Evolutionary conservation across 1,140 invertebrate species (phyloP), one percentile per base, ranked within the genome.

Genomic region (Pogonomyrmex barbatus): DNA sequence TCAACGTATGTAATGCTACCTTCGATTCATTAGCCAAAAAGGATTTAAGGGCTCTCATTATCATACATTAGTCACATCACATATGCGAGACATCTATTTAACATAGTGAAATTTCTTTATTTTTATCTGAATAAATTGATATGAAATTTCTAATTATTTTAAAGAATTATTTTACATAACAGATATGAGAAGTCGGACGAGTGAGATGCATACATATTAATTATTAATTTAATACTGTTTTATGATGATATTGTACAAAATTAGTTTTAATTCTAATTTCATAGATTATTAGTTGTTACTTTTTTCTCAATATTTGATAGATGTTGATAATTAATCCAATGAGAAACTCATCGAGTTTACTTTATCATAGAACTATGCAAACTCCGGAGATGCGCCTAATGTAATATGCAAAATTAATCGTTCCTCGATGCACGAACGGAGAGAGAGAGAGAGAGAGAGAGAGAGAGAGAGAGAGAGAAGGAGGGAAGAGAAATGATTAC

Each of bases 11-110:
- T 79, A 68, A 85, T 56, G 30, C 62, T 62, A 56, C 67, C 39
- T 58, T 79, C 62, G 30, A 85, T 85, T 85, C 63, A 82, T 82
- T 82, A 60, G 42, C 52, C n/a, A n/a, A n/a, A 3, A 45, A 12
- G 24, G 10, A 42, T 14, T 67, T 50, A 30, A 68, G 24, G 42
- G 42, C 10, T 50, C 52, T 60, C 54, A 42, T 73, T 50, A 83
- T 60, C 17, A 36, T 36, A 12, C 30, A 62, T 75, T 83, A 75
- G 12, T 82, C 73, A 65, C 47, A 17, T 67, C 9, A n/a, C 12
- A 60, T 36, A n/a, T 4, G 12, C 39, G 17, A 17, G 2, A 54
- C 42, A 17, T 73, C 56, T 33, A 50, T 4, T 73, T 75, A 47
- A 62, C 50, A 50, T 50, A 83, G n/a, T 58, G 10, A 2, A 14